A percentile compares a stretch with the other conserved stretches of the same genome.
phyloP scores from a whole-genome alignment of 2,888 invertebrate species.

The Mechanitis messenoides region DNA sequence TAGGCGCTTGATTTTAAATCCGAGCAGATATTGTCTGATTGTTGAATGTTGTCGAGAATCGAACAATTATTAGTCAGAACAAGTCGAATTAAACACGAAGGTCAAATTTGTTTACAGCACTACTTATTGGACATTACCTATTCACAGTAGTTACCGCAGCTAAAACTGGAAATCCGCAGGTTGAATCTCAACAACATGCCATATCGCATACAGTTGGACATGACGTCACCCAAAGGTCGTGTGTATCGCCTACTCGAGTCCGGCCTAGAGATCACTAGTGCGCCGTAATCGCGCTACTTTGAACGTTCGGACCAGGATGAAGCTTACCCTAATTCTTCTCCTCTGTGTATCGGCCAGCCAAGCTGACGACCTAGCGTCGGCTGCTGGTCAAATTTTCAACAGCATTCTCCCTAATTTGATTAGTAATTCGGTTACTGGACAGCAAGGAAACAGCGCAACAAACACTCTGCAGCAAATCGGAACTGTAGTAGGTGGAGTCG shows the following conservation, averaged over 20 bases:
- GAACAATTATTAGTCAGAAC: no score
- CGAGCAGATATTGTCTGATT: no score
- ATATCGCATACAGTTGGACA: conserved; percentile 44
- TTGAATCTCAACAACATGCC: conserved; percentile 58
- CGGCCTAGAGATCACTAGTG: conserved; percentile 65
- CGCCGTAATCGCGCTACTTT: conserved; percentile 57
- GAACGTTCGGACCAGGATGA: conserved; percentile 60
- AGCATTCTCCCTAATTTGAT: conserved; percentile 64
- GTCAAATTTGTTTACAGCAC: conserved; percentile 47
- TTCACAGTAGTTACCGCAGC: conserved; percentile 44
- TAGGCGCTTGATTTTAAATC: neutral
- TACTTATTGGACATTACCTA: conserved; percentile 32
- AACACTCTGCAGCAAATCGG: conserved; percentile 67
- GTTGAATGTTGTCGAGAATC: no score
- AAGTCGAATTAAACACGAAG: conserved; percentile 34
- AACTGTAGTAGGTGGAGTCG: conserved; percentile 68
- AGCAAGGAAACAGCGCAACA: conserved; percentile 59
- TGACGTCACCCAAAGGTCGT: conserved; percentile 72
- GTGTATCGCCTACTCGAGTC: conserved; percentile 49
- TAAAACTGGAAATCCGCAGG: conserved; percentile 58
- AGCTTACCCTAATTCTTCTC: conserved; percentile 48
- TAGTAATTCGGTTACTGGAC: conserved; percentile 55
- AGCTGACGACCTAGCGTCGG: conserved; percentile 61
- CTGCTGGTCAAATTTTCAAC: conserved; percentile 69
- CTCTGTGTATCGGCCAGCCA: conserved; percentile 47